A percentile compares a stretch with the other conserved stretches of the same genome.
Evolutionary conservation across 2,888 invertebrate genomes (phyloP).

Genomic region (Coelogynopora nodosa): DNA sequence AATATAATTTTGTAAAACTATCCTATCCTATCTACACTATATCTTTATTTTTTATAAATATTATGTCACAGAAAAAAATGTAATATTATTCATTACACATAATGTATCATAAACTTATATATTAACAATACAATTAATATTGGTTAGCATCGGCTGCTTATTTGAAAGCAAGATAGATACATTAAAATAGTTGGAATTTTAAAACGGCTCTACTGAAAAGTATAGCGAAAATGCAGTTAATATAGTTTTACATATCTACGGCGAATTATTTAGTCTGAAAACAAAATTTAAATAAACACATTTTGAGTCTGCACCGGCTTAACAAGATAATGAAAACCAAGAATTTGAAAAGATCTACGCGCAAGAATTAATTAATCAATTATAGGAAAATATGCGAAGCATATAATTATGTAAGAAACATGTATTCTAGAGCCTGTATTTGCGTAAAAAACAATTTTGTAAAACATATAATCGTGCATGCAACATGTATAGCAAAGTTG

Average conservation of each 20-base stretch:
- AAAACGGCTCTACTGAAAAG: not conserved
- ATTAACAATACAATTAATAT: not conserved
- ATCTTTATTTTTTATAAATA: not conserved
- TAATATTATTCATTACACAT: not conserved
- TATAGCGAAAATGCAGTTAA: not conserved
- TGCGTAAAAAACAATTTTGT: too few species aligned
- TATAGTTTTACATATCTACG: not conserved
- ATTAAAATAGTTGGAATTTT: not conserved
- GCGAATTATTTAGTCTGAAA: not conserved
- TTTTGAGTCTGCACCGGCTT: too few species aligned
- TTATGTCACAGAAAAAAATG: not conserved
- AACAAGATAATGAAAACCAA: too few species aligned
- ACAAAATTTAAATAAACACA: too few species aligned
- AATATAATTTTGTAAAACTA: not conserved
- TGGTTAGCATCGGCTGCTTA: not conserved
- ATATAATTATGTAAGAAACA: too few species aligned
- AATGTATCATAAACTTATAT: not conserved
- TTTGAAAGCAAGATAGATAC: not conserved
- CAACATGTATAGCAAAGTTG: too few species aligned
- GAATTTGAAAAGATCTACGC: too few species aligned
- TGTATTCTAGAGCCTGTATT: too few species aligned
- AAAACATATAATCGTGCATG: too few species aligned
- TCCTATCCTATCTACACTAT: too few species aligned
- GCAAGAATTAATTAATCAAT: too few species aligned
- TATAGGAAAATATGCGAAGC: too few species aligned